phyloP scores from a whole-genome alignment of 2,888 invertebrate genomes.

The Nematopogon swammerdamellus region DNA sequence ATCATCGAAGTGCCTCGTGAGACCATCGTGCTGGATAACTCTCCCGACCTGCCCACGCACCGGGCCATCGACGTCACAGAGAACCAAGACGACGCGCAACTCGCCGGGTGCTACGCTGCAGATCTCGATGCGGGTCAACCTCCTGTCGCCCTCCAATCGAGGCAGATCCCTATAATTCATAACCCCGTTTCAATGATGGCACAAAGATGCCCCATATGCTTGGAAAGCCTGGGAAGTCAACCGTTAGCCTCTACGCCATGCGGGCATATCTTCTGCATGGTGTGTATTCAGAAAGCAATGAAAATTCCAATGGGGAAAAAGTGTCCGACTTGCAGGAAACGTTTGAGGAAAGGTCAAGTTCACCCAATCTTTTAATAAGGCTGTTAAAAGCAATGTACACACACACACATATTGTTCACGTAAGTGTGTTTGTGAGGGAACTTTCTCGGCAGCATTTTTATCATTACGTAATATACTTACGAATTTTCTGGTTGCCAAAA shows the following conservation, averaged over 20 bases:
- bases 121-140: not conserved
- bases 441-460: too few species aligned
- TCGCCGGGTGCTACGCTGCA: not conserved
- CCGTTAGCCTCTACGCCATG: conserved; percentile 26
- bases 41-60: too few species aligned
- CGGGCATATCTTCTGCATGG: conserved; percentile 31
- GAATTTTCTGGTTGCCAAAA: too few species aligned
- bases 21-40: conserved; percentile 14
- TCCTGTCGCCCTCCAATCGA: too few species aligned
- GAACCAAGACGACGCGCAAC: not conserved
- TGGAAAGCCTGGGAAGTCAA: conserved; percentile 20
- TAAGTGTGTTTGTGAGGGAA: too few species aligned
- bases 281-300: conserved; percentile 21
- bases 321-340: conserved; percentile 28
- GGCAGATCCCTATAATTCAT: too few species aligned
- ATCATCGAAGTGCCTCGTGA: conserved; percentile 16
- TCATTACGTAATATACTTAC: too few species aligned
- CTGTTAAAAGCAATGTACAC: too few species aligned
- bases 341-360: conserved; percentile 14
- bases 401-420: too few species aligned
- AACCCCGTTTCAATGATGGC: too few species aligned
- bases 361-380: conserved; percentile 21
- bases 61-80: too few species aligned
- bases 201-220: conserved; percentile 31
- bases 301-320: conserved; percentile 18